These are phyloP conservation scores for Cotesia glomerata DNA, from an alignment of 1,140 invertebrate genomes.

Conservation along the genomic window DNA sequence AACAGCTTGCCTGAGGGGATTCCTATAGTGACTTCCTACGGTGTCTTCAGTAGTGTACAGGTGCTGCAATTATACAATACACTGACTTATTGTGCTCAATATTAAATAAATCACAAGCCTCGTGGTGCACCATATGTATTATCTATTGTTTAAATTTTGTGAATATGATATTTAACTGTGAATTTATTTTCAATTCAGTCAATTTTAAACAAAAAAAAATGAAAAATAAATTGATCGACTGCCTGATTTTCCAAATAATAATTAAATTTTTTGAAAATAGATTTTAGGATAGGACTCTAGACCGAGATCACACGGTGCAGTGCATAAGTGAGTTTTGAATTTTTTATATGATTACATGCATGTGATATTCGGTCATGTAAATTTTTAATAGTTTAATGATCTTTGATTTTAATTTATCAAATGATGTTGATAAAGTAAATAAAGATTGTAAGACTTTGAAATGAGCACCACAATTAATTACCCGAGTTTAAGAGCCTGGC, in stretches of 20 bases:
- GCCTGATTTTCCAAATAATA: not conserved
- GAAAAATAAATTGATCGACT: slow-evolving; percentile 3
- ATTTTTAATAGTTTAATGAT: not conserved
- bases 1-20: slow-evolving; percentile 78
- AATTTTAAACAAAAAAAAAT: slow-evolving; percentile 8
- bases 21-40: slow-evolving; percentile 70
- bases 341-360: slow-evolving; percentile 14
- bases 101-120: slow-evolving; percentile 35
- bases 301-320: not conserved
- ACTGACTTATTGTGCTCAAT: slow-evolving; percentile 54
- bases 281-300: not conserved
- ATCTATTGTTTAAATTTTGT: not conserved
- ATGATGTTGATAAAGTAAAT: not conserved
- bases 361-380: not conserved
- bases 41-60: slow-evolving; percentile 74
- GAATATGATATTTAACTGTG: not conserved
- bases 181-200: not conserved
- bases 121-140: slow-evolving; percentile 18
- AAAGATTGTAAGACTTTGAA: slow-evolving; percentile 44
- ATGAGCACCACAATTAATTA: slow-evolving; percentile 68
- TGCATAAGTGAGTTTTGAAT: not conserved
- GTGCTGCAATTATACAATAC: slow-evolving; percentile 74
- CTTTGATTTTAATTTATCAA: not conserved
- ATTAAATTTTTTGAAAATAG: not conserved
- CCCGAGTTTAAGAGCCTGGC: slow-evolving; percentile 94